Percentiles rank a stretch among this genome's conserved stretches.
Conservation (phyloP, 2,113 vertebrate genomes). For the Heterotis niloticus region DNA sequence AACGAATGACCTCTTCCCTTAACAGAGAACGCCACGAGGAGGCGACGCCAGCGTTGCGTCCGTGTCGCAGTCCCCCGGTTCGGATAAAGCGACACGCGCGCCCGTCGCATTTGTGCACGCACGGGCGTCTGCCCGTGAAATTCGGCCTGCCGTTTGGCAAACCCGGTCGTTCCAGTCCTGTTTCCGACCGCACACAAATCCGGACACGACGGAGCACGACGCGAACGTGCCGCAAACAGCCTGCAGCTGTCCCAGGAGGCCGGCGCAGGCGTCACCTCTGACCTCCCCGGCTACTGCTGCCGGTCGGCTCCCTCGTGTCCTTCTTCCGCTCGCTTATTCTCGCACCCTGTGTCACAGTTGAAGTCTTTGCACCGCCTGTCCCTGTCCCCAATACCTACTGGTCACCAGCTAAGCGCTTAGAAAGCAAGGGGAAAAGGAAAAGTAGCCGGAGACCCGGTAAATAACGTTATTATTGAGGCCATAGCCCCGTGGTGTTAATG, state of each 20-base stretch:
- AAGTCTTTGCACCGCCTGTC: background rate
- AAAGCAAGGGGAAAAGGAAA: background rate
- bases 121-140: slow-evolving; percentile 45
- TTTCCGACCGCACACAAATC: slow-evolving; percentile 46
- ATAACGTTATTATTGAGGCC: too few relatives aligned
- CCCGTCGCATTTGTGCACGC: too few relatives aligned
- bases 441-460: background rate
- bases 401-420: too few relatives aligned
- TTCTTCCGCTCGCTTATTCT: background rate
- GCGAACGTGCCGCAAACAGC: too few relatives aligned
- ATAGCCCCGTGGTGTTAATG: too few relatives aligned
- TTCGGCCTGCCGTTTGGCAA: slow-evolving; percentile 52
- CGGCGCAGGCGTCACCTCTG: too few relatives aligned
- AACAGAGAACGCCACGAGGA: background rate
- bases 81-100: too few relatives aligned
- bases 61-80: background rate
- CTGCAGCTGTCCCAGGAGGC: too few relatives aligned
- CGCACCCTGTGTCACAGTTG: background rate
- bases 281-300: background rate
- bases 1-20: background rate
- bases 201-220: background rate
- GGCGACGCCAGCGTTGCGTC: background rate
- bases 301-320: background rate
- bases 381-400: too few relatives aligned
- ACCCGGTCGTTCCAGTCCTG: slow-evolving; percentile 45